These are phyloP conservation scores for Campaea margaritaria DNA, from an alignment of 2,888 invertebrate species.

Conservation along the genomic window DNA sequence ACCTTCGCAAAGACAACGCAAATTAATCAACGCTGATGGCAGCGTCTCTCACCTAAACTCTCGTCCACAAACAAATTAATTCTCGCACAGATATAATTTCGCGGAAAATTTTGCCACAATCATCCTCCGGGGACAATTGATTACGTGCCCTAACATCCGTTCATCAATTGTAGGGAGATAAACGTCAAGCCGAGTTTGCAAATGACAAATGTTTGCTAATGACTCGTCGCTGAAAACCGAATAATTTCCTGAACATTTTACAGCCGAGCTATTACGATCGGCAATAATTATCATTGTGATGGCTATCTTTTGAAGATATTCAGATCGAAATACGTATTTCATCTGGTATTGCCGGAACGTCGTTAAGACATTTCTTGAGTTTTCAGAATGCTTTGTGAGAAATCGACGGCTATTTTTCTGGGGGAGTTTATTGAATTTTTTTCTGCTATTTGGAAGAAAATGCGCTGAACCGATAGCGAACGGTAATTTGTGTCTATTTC, in stretches of 20 bases:
- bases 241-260: slow-evolving; percentile 70
- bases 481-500: no score
- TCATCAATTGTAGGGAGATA: slow-evolving; percentile 79
- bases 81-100: slow-evolving; percentile 53
- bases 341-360: slow-evolving; percentile 39
- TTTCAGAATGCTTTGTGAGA: slow-evolving; percentile 12
- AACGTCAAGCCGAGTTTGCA: slow-evolving; percentile 78
- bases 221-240: slow-evolving; percentile 70
- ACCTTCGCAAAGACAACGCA: slow-evolving; percentile 21
- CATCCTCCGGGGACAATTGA: slow-evolving; percentile 73
- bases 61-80: slow-evolving; percentile 55
- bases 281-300: slow-evolving; percentile 58
- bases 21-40: slow-evolving; percentile 31
- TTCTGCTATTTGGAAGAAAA: not conserved
- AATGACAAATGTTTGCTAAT: slow-evolving; percentile 82
- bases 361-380: slow-evolving; percentile 37
- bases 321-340: slow-evolving; percentile 54
- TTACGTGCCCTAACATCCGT: slow-evolving; percentile 77
- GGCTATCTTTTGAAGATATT: slow-evolving; percentile 52
- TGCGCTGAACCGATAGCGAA: not conserved
- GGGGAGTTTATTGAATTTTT: slow-evolving; percentile 4
- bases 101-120: slow-evolving; percentile 63
- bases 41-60: slow-evolving; percentile 42
- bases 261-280: slow-evolving; percentile 56
- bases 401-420: not conserved